Percentiles rank a stretch among this genome's conserved stretches.
Evolutionary conservation across 1,140 invertebrate species (phyloP).

Genomic region (Drosophila arizonae): DNA sequence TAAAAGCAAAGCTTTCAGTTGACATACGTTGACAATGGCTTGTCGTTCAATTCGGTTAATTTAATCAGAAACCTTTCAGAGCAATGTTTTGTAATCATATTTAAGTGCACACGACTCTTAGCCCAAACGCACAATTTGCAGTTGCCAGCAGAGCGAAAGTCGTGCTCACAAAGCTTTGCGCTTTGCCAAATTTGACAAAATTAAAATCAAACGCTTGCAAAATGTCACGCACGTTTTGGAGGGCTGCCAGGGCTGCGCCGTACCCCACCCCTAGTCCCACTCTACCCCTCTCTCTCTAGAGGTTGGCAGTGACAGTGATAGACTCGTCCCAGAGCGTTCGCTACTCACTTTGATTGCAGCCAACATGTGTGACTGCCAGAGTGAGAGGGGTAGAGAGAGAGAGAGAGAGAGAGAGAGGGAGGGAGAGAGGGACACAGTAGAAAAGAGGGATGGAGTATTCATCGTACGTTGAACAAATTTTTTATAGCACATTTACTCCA

Average conservation of each 20-base stretch:
- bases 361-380: conserved; percentile 11
- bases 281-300: neutral
- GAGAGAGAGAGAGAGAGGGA: neutral
- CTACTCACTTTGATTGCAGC: conserved; percentile 51
- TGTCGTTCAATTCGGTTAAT: no score
- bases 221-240: conserved; percentile 31
- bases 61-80: neutral
- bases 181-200: conserved; percentile 40
- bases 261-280: neutral
- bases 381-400: conserved; percentile 7
- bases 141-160: neutral
- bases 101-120: neutral
- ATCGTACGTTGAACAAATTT: conserved; percentile 13
- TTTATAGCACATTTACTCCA: conserved; percentile 25
- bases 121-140: neutral
- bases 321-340: conserved; percentile 20
- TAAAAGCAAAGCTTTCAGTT: neutral
- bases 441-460: neutral
- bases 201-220: conserved; percentile 48
- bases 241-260: neutral
- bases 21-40: no score
- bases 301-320: conserved; percentile 37
- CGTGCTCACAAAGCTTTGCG: conserved; percentile 20
- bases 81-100: neutral
- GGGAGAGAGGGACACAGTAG: neutral